Percentiles rank a stretch among this genome's conserved stretches.
phyloP scores from a whole-genome alignment of 2,797 vertebrate species.

The Acanthurus leucopareius region DNA sequence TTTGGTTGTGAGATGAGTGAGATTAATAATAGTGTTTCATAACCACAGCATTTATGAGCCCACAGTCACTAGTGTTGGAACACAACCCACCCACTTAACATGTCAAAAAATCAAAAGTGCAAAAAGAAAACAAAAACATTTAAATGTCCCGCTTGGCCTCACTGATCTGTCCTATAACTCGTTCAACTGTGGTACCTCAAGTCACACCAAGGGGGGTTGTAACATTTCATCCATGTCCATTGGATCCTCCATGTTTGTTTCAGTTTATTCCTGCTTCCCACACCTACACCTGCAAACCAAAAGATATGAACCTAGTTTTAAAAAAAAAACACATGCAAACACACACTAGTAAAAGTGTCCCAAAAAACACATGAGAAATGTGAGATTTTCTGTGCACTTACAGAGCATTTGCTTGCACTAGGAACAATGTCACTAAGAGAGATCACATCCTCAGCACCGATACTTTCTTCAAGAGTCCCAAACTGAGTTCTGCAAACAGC shows the following conservation, averaged over 20 bases:
- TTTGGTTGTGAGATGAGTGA: slow-evolving; percentile 37
- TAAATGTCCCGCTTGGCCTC: slow-evolving; percentile 27
- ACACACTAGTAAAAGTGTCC: slow-evolving; percentile 60
- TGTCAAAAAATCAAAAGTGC: slow-evolving; percentile 64
- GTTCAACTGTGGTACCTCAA: slow-evolving; percentile 48
- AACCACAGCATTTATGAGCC: slow-evolving; percentile 46
- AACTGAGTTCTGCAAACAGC: slow-evolving; percentile 65
- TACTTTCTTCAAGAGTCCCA: slow-evolving; percentile 62
- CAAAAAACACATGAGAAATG: neutral
- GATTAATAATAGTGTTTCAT: slow-evolving; percentile 65
- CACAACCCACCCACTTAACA: slow-evolving; percentile 19
- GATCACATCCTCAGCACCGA: slow-evolving; percentile 67
- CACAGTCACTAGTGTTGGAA: slow-evolving; percentile 57
- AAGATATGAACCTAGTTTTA: slow-evolving; percentile 78
- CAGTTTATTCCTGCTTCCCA: slow-evolving; percentile 11
- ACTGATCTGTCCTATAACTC: slow-evolving; percentile 3
- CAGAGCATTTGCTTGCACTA: slow-evolving; percentile 81
- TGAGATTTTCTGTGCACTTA: slow-evolving; percentile 72
- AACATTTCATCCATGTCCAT: slow-evolving; percentile 43
- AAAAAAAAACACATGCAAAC: slow-evolving; percentile 68
- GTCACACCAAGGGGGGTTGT: slow-evolving; percentile 26
- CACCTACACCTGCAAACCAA: slow-evolving; percentile 77
- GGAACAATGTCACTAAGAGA: slow-evolving; percentile 79
- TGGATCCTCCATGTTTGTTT: slow-evolving; percentile 35
- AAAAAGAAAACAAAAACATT: slow-evolving; percentile 38